Evolutionary conservation across 2,888 invertebrate genomes (phyloP), one percentile per base, ranked within the genome.

Genomic region (Ariolimax columbianus): DNA sequence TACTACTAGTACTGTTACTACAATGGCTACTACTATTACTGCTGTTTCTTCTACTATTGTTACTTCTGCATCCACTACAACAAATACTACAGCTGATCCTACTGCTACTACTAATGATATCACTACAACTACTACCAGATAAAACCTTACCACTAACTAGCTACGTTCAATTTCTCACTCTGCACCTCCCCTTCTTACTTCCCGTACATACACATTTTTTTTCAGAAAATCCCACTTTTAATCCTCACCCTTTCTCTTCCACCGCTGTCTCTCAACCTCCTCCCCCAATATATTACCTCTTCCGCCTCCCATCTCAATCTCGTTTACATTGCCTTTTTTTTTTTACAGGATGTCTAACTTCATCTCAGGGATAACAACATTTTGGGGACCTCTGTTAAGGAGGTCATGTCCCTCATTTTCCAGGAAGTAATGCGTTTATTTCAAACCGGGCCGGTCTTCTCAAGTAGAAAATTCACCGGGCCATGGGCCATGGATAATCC

Each of bases 361-460:
- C 72, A 51, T 81, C 43, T 70, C n/a, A 51, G 36, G 9, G 81
- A 47, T 82, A 82, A 82, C 82, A 83, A 83, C 40, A 75, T 83
- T 72, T 75, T 68, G 77, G 68, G 36, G 66, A 33, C 83, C 77
- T 77, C 73, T 63, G 82, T 36, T 68, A 47, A 77, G 82, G 63
- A 75, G 75, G 78, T 77, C 77, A 36, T 82, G 78, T 47, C 73
- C 55, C 78, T 77, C 80, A 77, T 82, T 77, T 81, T 33, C 63
- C 55, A 40, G 40, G 47, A 26, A 55, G 59, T 87, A 86, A 87
- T 87, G 86, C 86, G 82, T 88, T 86, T 88, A 88, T 88, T 86
- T 87, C 87, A 85, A 86, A 87, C 86, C 68, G 17, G 47, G 47
- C 68, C 68, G 9, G 47, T 33, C 19, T n/a, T 30, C 3, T 75